Conservation (phyloP, 2,888 invertebrate species). For the Polietes domitor region DNA sequence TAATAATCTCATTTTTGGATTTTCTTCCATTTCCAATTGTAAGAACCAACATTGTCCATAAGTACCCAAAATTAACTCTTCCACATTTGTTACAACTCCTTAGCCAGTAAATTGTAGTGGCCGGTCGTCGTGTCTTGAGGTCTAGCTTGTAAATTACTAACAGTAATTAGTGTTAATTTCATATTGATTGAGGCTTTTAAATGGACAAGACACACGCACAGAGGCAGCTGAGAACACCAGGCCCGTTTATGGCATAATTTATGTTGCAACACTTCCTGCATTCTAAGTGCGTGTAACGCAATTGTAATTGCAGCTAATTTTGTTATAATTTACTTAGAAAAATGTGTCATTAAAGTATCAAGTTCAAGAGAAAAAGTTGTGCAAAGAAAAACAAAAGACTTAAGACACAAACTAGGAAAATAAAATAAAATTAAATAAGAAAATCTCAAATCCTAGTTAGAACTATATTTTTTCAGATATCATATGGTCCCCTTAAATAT, state of each 20-base stretch:
- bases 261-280: slow-evolving; percentile 59
- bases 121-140: neutral
- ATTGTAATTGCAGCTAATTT: slow-evolving; percentile 39
- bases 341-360: slow-evolving; percentile 15
- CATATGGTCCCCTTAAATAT: too few species aligned
- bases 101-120: neutral
- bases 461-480: too few species aligned
- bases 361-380: neutral
- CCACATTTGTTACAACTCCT: slow-evolving; percentile 43
- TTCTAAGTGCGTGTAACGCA: slow-evolving; percentile 29
- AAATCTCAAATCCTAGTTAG: too few species aligned
- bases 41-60: slow-evolving; percentile 47
- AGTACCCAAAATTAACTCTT: slow-evolving; percentile 56
- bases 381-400: slow-evolving; percentile 35
- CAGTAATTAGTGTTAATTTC: slow-evolving; percentile 62
- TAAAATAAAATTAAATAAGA: neutral
- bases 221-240: neutral
- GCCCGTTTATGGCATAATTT: slow-evolving; percentile 47
- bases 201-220: neutral
- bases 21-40: neutral
- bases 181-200: slow-evolving; percentile 52
- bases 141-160: slow-evolving; percentile 41
- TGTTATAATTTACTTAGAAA: neutral
- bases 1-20: neutral
- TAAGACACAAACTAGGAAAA: slow-evolving; percentile 21